Base-by-base conservation (phyloP, 2,888 invertebrate genomes). In the Agrochola lota region DNA sequence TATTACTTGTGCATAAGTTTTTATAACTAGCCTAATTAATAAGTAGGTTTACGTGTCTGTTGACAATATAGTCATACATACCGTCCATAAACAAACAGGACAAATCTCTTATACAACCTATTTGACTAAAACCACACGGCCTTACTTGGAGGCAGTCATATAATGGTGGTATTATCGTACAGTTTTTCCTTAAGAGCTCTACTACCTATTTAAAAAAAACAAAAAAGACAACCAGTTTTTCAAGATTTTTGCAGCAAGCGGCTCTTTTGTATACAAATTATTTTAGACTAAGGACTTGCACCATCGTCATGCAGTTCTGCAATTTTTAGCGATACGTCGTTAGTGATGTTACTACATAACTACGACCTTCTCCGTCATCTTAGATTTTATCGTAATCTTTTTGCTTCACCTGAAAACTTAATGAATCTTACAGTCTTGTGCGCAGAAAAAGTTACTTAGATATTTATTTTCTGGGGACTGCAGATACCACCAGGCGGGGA, bases 251-350 rank as follows among this genome's bases (percentile, higher is more conserved):
- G 60, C 70, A 26, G 15, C 26, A 66, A 59, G 0, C 1, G 23
- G n/a, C 30, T 63, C 20, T 78, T 80, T 60, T 60, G 23, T n/a
- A 55, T 35, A 66, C 17, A 30, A 30, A 67, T 17, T 23, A 57
- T 26, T 68, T 30, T 23, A 52, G 49, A 43, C 20, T 46, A 9
- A 0, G 3, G 6, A n/a, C 26, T 81, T 62, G 74, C 80, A 70
- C 30, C 66, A 81, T 35, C 35, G 46, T 8, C 30, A 80, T 30
- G 81, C 74, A 70, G 52, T 66, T 49, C 20, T 70, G 60, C 64
- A 80, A 52, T 52, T 17, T 57, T 59, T 15, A 12, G 35, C 12
- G 26, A 46, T 35, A 30, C 12, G n/a, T 52, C 77, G 49, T 66
- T 52, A 59, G 59, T 57, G 11, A 4, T 59, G 12, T 78, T 68